These are phyloP conservation scores for Discoglossus pictus DNA, from an alignment of 2,797 vertebrate genomes.

Conservation along the genomic window DNA sequence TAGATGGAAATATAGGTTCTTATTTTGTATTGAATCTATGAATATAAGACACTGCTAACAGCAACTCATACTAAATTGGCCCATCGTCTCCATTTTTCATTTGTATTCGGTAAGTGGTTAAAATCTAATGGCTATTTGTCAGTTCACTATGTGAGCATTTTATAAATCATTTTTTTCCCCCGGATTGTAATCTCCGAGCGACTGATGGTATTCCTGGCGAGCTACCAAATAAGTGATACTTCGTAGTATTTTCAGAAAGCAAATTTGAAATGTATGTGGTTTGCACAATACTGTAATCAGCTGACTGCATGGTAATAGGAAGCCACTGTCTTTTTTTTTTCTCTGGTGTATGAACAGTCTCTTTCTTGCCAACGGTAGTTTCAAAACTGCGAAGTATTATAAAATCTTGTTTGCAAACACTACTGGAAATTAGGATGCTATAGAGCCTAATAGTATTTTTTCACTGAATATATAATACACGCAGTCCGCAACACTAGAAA, in stretches of 20 bases:
- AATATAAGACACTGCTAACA: no score
- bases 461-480: neutral
- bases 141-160: no score
- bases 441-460: neutral
- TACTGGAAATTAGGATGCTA: neutral
- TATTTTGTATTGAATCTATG: no score
- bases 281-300: neutral
- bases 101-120: no score
- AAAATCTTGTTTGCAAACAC: neutral
- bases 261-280: neutral
- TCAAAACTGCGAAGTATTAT: neutral
- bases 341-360: neutral
- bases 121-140: no score
- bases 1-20: no score
- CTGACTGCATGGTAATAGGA: constrained; percentile 1
- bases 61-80: no score
- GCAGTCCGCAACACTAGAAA: neutral
- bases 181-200: no score
- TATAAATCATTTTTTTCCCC: no score
- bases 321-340: neutral
- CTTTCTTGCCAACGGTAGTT: neutral
- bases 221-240: neutral
- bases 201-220: no score
- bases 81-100: no score
- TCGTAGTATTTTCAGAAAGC: neutral